These are phyloP conservation scores for Sarcophaga bullata DNA, from an alignment of 1,140 invertebrate species.

Conservation along the genomic window DNA sequence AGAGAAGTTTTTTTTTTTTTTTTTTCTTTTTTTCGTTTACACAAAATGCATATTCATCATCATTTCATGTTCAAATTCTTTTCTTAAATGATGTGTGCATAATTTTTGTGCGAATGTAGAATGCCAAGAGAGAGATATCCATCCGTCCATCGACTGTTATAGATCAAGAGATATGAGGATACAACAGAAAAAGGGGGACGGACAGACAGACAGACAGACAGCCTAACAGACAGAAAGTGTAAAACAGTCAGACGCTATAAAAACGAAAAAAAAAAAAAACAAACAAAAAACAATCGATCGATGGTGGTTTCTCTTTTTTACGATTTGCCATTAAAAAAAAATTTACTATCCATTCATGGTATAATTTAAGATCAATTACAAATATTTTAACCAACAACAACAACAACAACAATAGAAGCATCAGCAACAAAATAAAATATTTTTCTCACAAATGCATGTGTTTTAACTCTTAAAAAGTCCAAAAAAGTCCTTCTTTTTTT, in stretches of 20 bases:
- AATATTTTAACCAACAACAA: background rate
- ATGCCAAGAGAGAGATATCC: too few species aligned
- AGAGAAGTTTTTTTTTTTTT: background rate
- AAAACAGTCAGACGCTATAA: background rate
- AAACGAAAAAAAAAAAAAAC: too few species aligned
- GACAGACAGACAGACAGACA: background rate
- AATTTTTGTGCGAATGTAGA: background rate
- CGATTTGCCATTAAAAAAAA: too few species aligned
- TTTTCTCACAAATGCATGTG: too few species aligned
- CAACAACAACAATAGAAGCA: background rate
- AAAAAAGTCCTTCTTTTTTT: background rate
- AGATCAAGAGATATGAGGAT: background rate
- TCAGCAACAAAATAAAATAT: too few species aligned
- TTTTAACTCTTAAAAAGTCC: background rate
- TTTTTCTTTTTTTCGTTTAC: background rate
- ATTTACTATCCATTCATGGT: too few species aligned
- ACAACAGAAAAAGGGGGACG: too few species aligned
- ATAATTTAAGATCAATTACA: slow-evolving; percentile 15
- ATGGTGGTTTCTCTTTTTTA: too few species aligned
- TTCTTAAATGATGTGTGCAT: slow-evolving; percentile 10
- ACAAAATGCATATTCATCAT: slow-evolving; percentile 7
- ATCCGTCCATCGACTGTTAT: too few species aligned
- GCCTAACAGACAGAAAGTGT: slow-evolving; percentile 5
- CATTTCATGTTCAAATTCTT: slow-evolving; percentile 11
- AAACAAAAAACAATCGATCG: background rate